phyloP scores from a whole-genome alignment of 2,113 vertebrate genomes.

The Pseudopodoces humilis region DNA sequence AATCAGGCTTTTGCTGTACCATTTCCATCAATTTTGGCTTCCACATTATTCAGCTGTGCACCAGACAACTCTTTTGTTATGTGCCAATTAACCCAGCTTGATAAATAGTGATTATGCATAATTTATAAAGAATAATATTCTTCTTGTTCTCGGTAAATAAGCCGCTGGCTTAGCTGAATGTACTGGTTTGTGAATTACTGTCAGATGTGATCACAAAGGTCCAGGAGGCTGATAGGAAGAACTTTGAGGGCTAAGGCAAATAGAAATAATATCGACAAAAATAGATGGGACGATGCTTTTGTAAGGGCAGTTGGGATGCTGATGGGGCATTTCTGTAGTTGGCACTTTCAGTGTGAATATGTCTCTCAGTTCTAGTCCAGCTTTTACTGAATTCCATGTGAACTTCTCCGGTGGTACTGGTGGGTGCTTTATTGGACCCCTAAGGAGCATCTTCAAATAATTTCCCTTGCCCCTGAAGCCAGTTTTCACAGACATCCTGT shows the following conservation, averaged over 20 bases:
- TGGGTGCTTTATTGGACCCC: not conserved
- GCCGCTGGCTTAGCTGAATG: not conserved
- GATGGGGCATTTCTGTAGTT: not conserved
- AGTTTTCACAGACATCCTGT: not conserved
- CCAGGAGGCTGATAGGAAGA: not conserved
- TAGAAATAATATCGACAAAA: not conserved
- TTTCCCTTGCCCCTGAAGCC: not conserved
- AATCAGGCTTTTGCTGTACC: not conserved
- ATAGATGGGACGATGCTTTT: not conserved
- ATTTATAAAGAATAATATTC: conserved; percentile 59
- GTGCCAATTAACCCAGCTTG: conserved; percentile 68
- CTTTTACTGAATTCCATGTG: not conserved
- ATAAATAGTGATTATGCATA: conserved; percentile 72
- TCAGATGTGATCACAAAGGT: not conserved
- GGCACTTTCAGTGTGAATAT: not conserved
- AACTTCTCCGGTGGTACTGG: not conserved
- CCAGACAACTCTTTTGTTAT: conserved; percentile 64
- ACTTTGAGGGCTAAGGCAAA: not conserved
- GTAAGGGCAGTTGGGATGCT: not conserved
- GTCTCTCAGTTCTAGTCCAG: not conserved
- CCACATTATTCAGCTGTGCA: conserved; percentile 48
- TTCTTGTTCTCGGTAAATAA: conserved; percentile 37
- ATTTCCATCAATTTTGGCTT: conserved; percentile 50
- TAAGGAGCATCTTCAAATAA: not conserved
- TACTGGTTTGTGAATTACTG: conserved; percentile 13